These are phyloP conservation scores for Hydropotes inermis DNA, from an alignment of 2,113 vertebrate genomes.

Conservation along the genomic window DNA sequence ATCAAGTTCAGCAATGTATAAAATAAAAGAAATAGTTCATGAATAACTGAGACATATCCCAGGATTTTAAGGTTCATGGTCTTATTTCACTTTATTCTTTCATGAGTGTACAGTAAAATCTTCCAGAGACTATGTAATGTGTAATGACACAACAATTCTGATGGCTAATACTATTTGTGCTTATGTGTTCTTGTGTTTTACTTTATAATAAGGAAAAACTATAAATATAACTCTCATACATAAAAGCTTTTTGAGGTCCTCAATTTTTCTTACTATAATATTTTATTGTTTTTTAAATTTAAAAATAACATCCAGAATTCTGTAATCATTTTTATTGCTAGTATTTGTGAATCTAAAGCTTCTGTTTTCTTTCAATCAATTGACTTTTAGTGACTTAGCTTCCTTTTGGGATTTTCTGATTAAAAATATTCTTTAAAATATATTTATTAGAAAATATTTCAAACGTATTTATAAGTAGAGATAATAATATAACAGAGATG, in stretches of 20 bases:
- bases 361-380: background rate
- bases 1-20: background rate
- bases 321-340: background rate
- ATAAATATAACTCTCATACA: background rate
- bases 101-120: background rate
- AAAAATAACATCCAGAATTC: background rate
- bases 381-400: background rate
- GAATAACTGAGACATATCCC: background rate
- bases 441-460: background rate
- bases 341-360: background rate
- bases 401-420: background rate
- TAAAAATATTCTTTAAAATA: background rate
- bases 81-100: background rate
- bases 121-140: background rate
- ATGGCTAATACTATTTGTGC: background rate
- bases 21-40: background rate
- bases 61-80: background rate
- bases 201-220: background rate
- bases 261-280: background rate
- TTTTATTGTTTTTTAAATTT: background rate
- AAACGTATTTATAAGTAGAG: background rate
- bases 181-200: background rate
- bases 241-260: background rate
- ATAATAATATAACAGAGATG: background rate
- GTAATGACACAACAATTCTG: background rate